Conservation (phyloP, 1,140 invertebrate genomes). For the Helicoverpa zea region DNA sequence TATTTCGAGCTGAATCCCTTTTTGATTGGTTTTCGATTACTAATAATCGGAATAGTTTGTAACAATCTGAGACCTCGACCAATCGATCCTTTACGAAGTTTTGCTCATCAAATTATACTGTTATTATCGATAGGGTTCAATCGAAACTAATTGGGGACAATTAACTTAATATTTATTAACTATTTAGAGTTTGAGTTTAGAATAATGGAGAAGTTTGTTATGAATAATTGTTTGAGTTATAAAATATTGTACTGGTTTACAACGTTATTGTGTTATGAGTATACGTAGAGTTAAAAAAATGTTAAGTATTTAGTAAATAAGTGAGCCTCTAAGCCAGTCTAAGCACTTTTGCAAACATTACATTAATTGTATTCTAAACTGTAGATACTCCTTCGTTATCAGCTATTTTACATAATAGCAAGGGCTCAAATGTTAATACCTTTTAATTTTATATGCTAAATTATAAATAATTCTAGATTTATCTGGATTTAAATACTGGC, state of each 20-base stretch:
- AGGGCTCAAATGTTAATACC: too few species aligned
- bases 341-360: too few species aligned
- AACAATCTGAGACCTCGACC: slow-evolving; percentile 39
- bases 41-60: slow-evolving; percentile 46
- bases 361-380: too few species aligned
- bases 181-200: not conserved
- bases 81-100: slow-evolving; percentile 36
- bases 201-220: not conserved
- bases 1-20: slow-evolving; percentile 16
- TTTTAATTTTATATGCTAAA: too few species aligned
- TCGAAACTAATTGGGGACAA: slow-evolving; percentile 24
- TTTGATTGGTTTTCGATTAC: slow-evolving; percentile 45
- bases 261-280: too few species aligned
- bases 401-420: too few species aligned
- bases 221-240: not conserved
- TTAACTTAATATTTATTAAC: slow-evolving; percentile 12
- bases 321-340: too few species aligned
- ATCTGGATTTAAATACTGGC: too few species aligned
- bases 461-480: too few species aligned
- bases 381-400: too few species aligned
- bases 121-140: slow-evolving; percentile 28
- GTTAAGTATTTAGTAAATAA: too few species aligned
- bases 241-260: not conserved
- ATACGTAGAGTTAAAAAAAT: too few species aligned
- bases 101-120: slow-evolving; percentile 38